These are phyloP conservation scores for Drosophila kohkoa DNA, from an alignment of 1,140 invertebrate genomes.

Conservation along the genomic window DNA sequence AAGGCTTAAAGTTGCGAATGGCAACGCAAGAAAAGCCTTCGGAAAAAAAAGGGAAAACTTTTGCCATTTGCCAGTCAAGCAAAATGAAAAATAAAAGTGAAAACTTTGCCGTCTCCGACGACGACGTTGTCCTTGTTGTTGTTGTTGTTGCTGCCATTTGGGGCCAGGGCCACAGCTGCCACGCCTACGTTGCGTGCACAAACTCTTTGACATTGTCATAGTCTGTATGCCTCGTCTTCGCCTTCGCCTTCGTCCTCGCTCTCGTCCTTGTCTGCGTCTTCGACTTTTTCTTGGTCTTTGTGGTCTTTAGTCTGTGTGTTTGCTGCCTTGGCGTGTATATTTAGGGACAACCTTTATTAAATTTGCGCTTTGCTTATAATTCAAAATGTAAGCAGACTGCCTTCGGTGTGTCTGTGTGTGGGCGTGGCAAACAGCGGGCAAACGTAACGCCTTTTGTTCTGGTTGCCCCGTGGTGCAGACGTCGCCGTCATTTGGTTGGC, in stretches of 20 bases:
- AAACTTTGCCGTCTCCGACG: conserved; percentile 61
- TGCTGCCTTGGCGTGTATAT: conserved; percentile 40
- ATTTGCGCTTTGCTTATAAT: conserved; percentile 79
- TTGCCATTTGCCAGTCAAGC: conserved; percentile 71
- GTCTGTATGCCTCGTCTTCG: conserved; percentile 38
- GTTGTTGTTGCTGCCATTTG: conserved; percentile 28
- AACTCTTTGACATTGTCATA: conserved; percentile 82
- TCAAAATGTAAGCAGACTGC: conserved; percentile 73
- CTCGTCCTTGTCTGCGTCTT: conserved; percentile 1
- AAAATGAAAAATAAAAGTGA: conserved; percentile 53
- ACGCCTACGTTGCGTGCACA: conserved; percentile 78
- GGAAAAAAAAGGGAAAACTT: conserved; percentile 49
- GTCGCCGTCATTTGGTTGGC: conserved; percentile 77
- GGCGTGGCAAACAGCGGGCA: conserved; percentile 13
- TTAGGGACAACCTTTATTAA: conserved; percentile 74
- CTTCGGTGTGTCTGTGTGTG: background rate
- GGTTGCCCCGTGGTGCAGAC: conserved; percentile 57
- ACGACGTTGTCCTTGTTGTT: background rate
- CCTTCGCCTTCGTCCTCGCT: conserved; percentile 25
- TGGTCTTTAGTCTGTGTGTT: conserved; percentile 26
- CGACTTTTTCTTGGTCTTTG: conserved; percentile 18
- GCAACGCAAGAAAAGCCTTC: conserved; percentile 33
- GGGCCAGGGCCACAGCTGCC: conserved; percentile 58
- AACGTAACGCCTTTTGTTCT: conserved; percentile 48
- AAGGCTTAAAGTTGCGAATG: conserved; percentile 68